phyloP scores from a whole-genome alignment of 92 coral and sea anemone genomes.

The Zoanthus sansibaricus region DNA sequence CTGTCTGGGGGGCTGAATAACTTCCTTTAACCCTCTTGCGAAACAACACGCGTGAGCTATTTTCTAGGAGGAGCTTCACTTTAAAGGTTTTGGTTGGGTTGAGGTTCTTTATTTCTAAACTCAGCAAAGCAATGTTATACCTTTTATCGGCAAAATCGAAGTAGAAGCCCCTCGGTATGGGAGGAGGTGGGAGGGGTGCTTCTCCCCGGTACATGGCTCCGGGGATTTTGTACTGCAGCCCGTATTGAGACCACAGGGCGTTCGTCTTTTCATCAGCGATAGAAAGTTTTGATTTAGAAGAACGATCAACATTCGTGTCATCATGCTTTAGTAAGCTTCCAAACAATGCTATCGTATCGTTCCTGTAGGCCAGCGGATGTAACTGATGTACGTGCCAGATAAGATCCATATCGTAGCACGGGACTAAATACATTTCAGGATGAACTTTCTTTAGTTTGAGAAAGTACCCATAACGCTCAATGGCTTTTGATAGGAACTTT shows the following conservation, averaged over 20 bases:
- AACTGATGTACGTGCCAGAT: conserved; percentile 67
- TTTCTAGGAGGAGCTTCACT: conserved; percentile 28
- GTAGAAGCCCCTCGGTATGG: conserved; percentile 24
- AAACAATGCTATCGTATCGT: conserved; percentile 52
- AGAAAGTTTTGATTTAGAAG: conserved; percentile 44
- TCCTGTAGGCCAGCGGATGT: conserved; percentile 64
- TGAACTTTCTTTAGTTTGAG: conserved; percentile 54
- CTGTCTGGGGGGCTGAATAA: not conserved
- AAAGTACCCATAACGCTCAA: conserved; percentile 57
- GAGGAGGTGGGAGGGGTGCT: conserved; percentile 36
- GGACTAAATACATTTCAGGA: conserved; percentile 44
- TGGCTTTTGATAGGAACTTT: conserved; percentile 57
- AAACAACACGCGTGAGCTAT: conserved; percentile 30
- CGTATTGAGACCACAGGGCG: conserved; percentile 37
- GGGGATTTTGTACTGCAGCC: conserved; percentile 42
- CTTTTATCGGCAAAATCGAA: conserved; percentile 9
- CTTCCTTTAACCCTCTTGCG: conserved; percentile 23
- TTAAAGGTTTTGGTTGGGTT: conserved; percentile 15
- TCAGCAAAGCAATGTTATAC: conserved; percentile 35
- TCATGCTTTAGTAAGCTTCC: conserved; percentile 62
- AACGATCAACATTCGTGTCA: conserved; percentile 49
- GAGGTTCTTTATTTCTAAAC: conserved; percentile 22
- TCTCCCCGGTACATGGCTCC: conserved; percentile 68
- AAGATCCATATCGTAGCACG: conserved; percentile 59
- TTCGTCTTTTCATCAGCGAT: conserved; percentile 43